Conservation (phyloP, 2,888 invertebrate species). For the Cantharis rustica region DNA sequence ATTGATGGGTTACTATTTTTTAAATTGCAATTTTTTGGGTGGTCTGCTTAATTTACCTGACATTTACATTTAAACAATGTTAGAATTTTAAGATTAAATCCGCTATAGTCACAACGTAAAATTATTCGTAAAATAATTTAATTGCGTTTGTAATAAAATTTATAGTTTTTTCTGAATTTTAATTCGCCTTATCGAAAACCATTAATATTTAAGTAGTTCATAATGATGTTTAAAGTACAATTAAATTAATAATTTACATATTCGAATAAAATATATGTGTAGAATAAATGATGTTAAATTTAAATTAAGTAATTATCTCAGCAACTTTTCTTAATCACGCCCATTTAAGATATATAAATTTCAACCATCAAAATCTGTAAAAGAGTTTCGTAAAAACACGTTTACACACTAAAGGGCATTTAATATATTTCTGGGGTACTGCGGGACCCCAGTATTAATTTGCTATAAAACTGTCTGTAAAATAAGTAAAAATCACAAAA, state of each 20-base stretch:
- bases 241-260: constrained; percentile 34
- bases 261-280: background rate
- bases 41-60: background rate
- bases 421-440: too few species aligned
- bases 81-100: background rate
- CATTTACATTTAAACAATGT: background rate
- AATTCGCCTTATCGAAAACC: constrained; percentile 29
- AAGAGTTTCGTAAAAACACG: background rate
- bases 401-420: too few species aligned
- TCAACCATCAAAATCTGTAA: background rate
- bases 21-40: background rate
- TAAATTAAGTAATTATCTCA: background rate
- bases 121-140: background rate
- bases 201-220: constrained; percentile 32
- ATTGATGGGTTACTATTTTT: background rate
- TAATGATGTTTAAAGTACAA: constrained; percentile 37
- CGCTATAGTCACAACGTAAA: background rate
- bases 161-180: constrained; percentile 27
- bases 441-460: too few species aligned
- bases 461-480: too few species aligned
- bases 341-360: background rate
- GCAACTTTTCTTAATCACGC: background rate
- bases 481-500: too few species aligned
- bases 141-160: constrained; percentile 1
- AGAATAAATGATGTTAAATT: background rate